phyloP scores from a whole-genome alignment of 2,888 invertebrate species.

The Dysmachus trigonus region DNA sequence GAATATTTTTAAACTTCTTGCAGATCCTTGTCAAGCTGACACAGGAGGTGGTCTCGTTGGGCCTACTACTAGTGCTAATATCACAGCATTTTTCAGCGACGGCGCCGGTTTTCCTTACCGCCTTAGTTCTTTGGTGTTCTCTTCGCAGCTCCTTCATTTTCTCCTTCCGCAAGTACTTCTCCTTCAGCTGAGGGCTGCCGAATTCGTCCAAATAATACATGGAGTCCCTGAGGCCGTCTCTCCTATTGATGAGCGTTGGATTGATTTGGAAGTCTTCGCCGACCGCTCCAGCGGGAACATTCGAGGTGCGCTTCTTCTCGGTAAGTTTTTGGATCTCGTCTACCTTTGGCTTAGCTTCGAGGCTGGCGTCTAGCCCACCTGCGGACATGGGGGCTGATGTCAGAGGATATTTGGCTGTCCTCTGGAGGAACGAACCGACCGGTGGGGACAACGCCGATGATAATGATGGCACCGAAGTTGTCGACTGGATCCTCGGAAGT shows the following conservation, averaged over 20 bases:
- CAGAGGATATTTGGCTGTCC: background rate
- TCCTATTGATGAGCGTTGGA: slow-evolving; percentile 62
- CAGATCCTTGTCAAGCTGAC: slow-evolving; percentile 60
- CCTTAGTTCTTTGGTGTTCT: slow-evolving; percentile 49
- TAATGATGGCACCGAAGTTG: slow-evolving; percentile 48
- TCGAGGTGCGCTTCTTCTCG: background rate
- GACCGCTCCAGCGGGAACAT: background rate
- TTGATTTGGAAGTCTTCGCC: slow-evolving; percentile 54
- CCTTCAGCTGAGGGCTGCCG: slow-evolving; percentile 62
- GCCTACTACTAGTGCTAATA: slow-evolving; percentile 48
- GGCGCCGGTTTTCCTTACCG: slow-evolving; percentile 29
- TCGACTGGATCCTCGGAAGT: slow-evolving; percentile 41
- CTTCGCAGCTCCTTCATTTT: slow-evolving; percentile 56
- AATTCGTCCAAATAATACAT: slow-evolving; percentile 64
- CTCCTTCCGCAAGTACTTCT: slow-evolving; percentile 58
- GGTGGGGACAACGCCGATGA: slow-evolving; percentile 37
- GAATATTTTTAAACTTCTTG: slow-evolving; percentile 52
- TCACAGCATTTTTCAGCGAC: slow-evolving; percentile 52
- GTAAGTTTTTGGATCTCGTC: background rate
- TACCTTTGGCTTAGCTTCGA: background rate
- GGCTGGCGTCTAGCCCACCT: background rate
- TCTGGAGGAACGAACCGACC: background rate
- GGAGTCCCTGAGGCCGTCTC: slow-evolving; percentile 62
- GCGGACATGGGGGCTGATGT: background rate
- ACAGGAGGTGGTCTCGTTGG: slow-evolving; percentile 56